Conservation (phyloP, 2,797 vertebrate genomes). For the Muscicapa striata region DNA sequence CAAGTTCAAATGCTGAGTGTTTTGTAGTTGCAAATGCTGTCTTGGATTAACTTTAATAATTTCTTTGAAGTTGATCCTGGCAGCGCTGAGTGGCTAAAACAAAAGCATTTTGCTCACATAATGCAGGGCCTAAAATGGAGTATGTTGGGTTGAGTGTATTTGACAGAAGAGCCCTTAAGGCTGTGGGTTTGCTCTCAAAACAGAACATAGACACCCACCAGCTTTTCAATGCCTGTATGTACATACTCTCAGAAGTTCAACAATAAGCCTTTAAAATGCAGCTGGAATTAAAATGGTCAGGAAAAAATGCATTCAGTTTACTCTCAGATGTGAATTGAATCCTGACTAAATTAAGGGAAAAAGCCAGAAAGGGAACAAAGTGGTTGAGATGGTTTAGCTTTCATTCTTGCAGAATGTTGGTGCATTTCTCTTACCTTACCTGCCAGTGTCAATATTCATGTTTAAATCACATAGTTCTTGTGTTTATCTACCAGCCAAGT, state of each 20-base stretch:
- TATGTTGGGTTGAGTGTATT: neutral
- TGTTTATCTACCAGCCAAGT: neutral
- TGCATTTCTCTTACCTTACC: neutral
- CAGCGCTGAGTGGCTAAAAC: neutral
- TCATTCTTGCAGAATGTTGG: neutral
- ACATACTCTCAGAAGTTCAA: conserved; percentile 60
- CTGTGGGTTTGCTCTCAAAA: conserved; percentile 59
- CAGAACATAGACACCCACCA: conserved; percentile 49
- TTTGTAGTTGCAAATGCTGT: neutral
- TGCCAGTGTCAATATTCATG: neutral
- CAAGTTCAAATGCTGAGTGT: neutral
- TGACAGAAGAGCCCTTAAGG: conserved; percentile 57
- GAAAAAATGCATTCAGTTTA: conserved; percentile 11
- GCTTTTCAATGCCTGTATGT: conserved; percentile 37
- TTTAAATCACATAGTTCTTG: neutral
- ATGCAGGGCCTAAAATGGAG: neutral
- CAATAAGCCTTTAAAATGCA: conserved; percentile 66
- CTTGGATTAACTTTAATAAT: conserved; percentile 47
- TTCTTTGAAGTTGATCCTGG: conserved; percentile 49
- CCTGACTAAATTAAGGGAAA: neutral
- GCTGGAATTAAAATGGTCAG: conserved; percentile 36
- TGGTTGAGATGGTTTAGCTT: neutral
- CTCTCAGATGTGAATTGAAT: conserved; percentile 34
- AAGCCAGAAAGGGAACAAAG: neutral
- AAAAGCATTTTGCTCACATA: conserved; percentile 35